phyloP scores from a whole-genome alignment of 2,888 invertebrate species.

The Taenaris catops region DNA sequence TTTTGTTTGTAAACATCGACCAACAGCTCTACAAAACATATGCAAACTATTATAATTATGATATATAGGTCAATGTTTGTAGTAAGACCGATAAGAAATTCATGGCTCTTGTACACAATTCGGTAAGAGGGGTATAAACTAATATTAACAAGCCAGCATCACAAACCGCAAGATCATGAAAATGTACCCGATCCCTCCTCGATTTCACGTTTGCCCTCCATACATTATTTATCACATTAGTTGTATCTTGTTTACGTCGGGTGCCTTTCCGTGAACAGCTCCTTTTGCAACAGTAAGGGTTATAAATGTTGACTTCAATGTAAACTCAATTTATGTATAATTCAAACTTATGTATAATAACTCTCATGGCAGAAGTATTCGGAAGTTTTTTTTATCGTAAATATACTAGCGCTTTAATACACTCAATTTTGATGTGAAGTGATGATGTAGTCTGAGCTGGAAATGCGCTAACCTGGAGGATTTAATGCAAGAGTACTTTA shows the following conservation, averaged over 20 bases:
- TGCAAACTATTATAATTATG: too few species aligned
- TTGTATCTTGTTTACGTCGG: slow-evolving; percentile 61
- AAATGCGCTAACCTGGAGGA: too few species aligned
- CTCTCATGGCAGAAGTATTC: too few species aligned
- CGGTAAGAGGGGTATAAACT: slow-evolving; percentile 64
- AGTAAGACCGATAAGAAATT: slow-evolving; percentile 37
- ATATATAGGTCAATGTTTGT: slow-evolving; percentile 19
- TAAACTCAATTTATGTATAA: not conserved
- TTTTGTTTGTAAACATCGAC: too few species aligned
- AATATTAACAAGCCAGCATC: slow-evolving; percentile 71
- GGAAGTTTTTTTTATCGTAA: too few species aligned
- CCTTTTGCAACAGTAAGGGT: slow-evolving; percentile 14
- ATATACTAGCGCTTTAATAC: too few species aligned
- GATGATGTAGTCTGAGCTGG: too few species aligned
- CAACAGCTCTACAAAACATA: too few species aligned
- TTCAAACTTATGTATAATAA: too few species aligned
- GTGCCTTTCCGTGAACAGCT: slow-evolving; percentile 55
- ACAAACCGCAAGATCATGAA: slow-evolving; percentile 75
- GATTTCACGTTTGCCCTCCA: slow-evolving; percentile 64
- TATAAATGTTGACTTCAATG: not conserved
- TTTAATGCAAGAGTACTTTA: too few species aligned
- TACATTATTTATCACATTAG: slow-evolving; percentile 74
- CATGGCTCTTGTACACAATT: slow-evolving; percentile 56
- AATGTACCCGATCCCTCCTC: slow-evolving; percentile 65
- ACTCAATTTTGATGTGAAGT: too few species aligned